Percentiles rank a stretch among this genome's conserved stretches.
phyloP scores from a whole-genome alignment of 2,113 vertebrate species.

The Upupa epops region DNA sequence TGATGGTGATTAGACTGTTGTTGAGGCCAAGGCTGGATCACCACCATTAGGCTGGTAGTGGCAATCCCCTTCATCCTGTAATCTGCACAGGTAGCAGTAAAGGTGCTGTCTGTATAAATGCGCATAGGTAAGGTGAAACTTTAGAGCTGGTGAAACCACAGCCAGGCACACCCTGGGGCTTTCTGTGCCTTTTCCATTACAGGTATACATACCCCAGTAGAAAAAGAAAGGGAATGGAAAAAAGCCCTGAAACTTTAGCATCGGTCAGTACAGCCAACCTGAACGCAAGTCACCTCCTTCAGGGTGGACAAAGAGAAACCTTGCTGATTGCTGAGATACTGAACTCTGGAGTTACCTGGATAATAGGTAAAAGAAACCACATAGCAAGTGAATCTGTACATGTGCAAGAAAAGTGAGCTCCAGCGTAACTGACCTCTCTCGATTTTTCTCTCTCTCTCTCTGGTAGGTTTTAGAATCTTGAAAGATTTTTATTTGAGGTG shows the following conservation, averaged over 20 bases:
- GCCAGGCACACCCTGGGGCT: background rate
- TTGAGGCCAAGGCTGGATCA: background rate
- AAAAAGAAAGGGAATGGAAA: background rate
- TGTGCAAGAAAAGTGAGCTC: background rate
- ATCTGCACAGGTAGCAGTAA: background rate
- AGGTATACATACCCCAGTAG: background rate
- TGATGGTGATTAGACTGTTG: background rate
- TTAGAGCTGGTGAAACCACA: background rate
- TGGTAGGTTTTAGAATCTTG: background rate
- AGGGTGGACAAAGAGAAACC: background rate
- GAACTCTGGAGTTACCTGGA: background rate
- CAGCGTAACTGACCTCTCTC: background rate
- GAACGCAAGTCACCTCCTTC: background rate
- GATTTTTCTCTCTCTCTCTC: background rate
- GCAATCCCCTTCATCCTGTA: background rate
- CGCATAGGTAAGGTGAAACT: background rate
- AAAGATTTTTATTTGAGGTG: background rate
- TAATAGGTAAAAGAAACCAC: background rate
- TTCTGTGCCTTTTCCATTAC: background rate
- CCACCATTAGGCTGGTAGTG: background rate
- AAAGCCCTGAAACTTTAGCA: rapidly evolving
- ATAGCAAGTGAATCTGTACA: background rate
- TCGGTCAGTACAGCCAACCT: background rate
- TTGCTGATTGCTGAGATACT: background rate
- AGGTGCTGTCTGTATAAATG: background rate